A percentile compares a stretch with the other conserved stretches of the same genome.
These are phyloP conservation scores for Pampus argenteus DNA, from an alignment of 2,797 vertebrate genomes.

Conservation along the genomic window DNA sequence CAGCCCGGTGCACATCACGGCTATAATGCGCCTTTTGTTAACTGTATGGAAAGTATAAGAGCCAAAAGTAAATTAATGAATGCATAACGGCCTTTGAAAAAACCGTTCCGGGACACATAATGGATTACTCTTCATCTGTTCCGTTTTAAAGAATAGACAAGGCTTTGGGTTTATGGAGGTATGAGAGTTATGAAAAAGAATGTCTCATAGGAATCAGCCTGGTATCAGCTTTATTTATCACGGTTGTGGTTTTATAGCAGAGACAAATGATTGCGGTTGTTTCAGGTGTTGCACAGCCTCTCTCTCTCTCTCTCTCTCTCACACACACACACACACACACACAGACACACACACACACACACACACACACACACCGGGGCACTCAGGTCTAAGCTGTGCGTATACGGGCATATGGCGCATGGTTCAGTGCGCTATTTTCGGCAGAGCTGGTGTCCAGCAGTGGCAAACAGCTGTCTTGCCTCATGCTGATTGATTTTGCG, in stretches of 20 bases:
- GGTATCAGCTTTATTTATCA: slow-evolving; percentile 32
- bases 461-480: slow-evolving; percentile 23
- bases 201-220: slow-evolving; percentile 4
- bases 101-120: slow-evolving; percentile 41
- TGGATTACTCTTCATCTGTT: slow-evolving; percentile 25
- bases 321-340: slow-evolving; percentile 9
- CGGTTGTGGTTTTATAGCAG: slow-evolving; percentile 50
- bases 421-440: slow-evolving; percentile 43
- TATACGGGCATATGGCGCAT: slow-evolving; percentile 27
- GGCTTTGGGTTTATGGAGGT: slow-evolving; percentile 21
- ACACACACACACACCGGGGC: slow-evolving; percentile 1
- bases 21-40: neutral
- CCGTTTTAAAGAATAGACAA: slow-evolving; percentile 16
- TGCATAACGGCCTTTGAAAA: slow-evolving; percentile 26
- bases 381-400: slow-evolving; percentile 34
- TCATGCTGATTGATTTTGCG: slow-evolving; percentile 8
- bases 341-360: slow-evolving; percentile 13
- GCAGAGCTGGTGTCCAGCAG: slow-evolving; percentile 23
- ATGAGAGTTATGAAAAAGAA: slow-evolving; percentile 24
- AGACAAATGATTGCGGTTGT: slow-evolving; percentile 77
- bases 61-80: slow-evolving; percentile 20
- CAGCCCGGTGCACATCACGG: neutral
- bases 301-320: neutral
- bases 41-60: slow-evolving; percentile 23
- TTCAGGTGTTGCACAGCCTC: slow-evolving; percentile 63